These are phyloP conservation scores for Beris morrisii DNA, from an alignment of 2,888 invertebrate genomes.

Conservation along the genomic window DNA sequence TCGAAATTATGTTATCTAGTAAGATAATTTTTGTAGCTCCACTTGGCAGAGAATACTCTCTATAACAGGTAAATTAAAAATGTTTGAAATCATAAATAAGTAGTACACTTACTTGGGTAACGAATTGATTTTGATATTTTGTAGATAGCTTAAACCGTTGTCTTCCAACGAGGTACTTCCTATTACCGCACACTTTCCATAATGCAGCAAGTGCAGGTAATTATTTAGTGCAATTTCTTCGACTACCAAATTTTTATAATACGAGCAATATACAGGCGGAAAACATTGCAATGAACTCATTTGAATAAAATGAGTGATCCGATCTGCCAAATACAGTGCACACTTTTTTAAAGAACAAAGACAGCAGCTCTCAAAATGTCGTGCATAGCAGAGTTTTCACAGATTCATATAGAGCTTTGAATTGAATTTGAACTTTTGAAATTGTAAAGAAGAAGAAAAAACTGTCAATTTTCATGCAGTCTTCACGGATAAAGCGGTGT, in stretches of 20 bases:
- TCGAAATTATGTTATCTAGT: conserved; percentile 40
- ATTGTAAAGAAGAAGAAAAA: no score
- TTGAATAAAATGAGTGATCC: no score
- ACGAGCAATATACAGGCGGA: conserved; percentile 43
- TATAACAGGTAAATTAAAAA: conserved; percentile 32
- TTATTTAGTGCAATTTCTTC: conserved; percentile 48
- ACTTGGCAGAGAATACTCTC: conserved; percentile 46
- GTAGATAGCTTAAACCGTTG: neutral
- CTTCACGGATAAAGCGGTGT: no score
- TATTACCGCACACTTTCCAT: conserved; percentile 50
- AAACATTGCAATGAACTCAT: no score
- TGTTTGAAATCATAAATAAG: neutral
- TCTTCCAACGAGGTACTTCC: conserved; percentile 45
- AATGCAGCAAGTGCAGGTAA: conserved; percentile 46
- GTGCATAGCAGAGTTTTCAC: no score
- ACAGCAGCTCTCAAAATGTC: no score
- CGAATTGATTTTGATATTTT: conserved; percentile 8
- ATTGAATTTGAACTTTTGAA: no score
- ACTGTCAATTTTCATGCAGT: no score
- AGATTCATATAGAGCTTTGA: no score
- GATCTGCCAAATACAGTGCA: no score
- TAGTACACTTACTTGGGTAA: neutral
- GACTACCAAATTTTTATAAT: conserved; percentile 47
- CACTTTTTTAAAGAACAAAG: no score
- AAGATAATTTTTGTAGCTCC: conserved; percentile 45